These are phyloP conservation scores for Melanotaenia pygmaea DNA, from an alignment of 2,797 vertebrate genomes.

Conservation along the genomic window DNA sequence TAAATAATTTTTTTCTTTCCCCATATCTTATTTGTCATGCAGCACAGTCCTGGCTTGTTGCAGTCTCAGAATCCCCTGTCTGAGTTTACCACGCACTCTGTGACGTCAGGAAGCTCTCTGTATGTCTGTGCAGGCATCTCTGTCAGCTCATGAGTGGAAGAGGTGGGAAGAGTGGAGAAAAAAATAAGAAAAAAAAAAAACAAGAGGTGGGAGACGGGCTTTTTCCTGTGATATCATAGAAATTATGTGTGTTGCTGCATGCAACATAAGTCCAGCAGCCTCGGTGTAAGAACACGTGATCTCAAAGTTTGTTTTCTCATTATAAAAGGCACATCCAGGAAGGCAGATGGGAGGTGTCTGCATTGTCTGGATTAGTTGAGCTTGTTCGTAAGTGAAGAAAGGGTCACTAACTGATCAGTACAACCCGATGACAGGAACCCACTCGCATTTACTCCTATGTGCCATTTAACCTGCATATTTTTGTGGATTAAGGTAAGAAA, in stretches of 20 bases:
- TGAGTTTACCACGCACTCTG: constrained; percentile 42
- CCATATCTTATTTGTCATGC: constrained; percentile 33
- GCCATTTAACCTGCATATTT: background rate
- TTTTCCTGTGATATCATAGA: constrained; percentile 75
- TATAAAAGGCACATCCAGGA: background rate
- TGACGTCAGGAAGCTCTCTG: constrained; percentile 68
- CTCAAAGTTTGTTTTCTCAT: background rate
- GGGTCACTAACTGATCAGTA: background rate
- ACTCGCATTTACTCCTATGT: too few species aligned
- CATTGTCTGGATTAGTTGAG: background rate
- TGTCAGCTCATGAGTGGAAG: constrained; percentile 59
- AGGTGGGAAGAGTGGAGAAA: constrained; percentile 25
- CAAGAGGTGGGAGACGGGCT: constrained; percentile 52
- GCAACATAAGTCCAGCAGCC: constrained; percentile 18
- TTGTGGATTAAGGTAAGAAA: background rate
- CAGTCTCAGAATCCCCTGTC: constrained; percentile 64
- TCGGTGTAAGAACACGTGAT: constrained; percentile 1
- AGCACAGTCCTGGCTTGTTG: constrained; percentile 25
- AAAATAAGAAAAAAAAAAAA: background rate
- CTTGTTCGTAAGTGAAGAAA: background rate
- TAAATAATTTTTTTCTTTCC: background rate
- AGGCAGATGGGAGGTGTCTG: background rate
- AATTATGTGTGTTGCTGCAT: constrained; percentile 49
- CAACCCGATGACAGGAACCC: background rate
- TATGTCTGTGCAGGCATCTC: constrained; percentile 46